A percentile compares a stretch with the other conserved stretches of the same genome.
Evolutionary conservation across 2,113 vertebrate species (phyloP).

Genomic region (Trinectes maculatus): DNA sequence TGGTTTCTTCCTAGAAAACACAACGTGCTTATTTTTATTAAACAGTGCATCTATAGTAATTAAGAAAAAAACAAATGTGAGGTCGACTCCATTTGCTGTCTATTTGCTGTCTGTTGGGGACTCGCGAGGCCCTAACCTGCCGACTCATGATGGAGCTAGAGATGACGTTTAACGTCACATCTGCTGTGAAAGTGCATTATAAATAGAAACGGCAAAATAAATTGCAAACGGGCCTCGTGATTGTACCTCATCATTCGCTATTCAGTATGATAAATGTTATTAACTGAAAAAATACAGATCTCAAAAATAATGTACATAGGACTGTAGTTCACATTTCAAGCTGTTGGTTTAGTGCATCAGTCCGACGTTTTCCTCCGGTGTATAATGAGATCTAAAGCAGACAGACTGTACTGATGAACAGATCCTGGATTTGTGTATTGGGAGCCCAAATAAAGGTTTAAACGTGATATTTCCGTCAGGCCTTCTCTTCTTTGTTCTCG

Average conservation of each 20-base stretch:
- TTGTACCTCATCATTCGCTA: conserved; percentile 68
- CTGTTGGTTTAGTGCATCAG: conserved; percentile 60
- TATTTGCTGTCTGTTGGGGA: conserved; percentile 23
- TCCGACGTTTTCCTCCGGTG: conserved; percentile 58
- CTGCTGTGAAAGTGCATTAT: conserved; percentile 75
- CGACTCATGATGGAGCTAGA: conserved; percentile 57
- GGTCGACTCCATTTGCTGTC: conserved; percentile 26
- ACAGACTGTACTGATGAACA: conserved; percentile 71
- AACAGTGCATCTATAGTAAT: conserved; percentile 24
- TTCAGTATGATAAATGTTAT: conserved; percentile 71
- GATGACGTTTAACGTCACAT: conserved; percentile 59
- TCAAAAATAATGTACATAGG: conserved; percentile 71
- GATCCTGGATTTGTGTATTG: conserved; percentile 72
- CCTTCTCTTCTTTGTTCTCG: too few species aligned
- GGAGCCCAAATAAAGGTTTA: conserved; percentile 78
- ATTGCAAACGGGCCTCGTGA: conserved; percentile 64
- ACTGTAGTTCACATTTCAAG: conserved; percentile 61
- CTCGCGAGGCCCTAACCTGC: conserved; percentile 30
- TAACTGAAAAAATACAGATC: conserved; percentile 60
- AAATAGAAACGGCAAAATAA: conserved; percentile 45
- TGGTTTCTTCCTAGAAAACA: conserved; percentile 26
- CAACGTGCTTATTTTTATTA: conserved; percentile 58
- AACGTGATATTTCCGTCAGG: conserved; percentile 61
- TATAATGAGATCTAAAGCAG: conserved; percentile 69
- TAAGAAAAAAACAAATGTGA: conserved; percentile 23